Percentiles rank a stretch among this genome's conserved stretches.
These are phyloP conservation scores for Heptranchias perlo DNA, from an alignment of 2,113 vertebrate genomes.

Conservation along the genomic window DNA sequence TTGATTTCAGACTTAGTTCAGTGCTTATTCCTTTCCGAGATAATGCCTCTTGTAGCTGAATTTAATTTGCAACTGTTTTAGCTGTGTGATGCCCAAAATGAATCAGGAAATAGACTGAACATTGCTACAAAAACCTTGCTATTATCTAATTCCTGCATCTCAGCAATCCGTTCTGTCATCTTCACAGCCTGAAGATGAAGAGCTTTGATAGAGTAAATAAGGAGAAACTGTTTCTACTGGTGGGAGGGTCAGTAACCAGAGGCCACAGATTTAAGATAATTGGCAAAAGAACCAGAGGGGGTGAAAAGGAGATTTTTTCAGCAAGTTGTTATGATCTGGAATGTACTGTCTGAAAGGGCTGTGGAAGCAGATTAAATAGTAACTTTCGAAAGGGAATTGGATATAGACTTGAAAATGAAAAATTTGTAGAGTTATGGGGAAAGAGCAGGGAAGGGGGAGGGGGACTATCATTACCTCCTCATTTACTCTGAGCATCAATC, in stretches of 20 bases:
- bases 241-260: neutral
- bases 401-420: neutral
- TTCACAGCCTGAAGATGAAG: slow-evolving; percentile 6
- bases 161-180: neutral
- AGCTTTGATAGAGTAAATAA: neutral
- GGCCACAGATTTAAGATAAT: neutral
- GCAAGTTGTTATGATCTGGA: neutral
- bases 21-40: neutral
- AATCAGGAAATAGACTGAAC: neutral
- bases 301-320: neutral
- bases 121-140: too few species aligned
- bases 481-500: too few species aligned
- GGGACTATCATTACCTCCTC: too few species aligned
- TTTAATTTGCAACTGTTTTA: slow-evolving; percentile 12
- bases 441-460: too few species aligned
- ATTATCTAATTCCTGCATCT: neutral
- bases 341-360: neutral
- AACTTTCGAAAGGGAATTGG: neutral
- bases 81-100: neutral
- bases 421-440: neutral
- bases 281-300: neutral
- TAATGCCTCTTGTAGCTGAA: too few species aligned
- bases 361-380: neutral
- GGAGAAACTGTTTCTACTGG: neutral
- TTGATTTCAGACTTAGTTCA: neutral